phyloP scores from a whole-genome alignment of 2,888 invertebrate species.

The Oxycera nigricornis region DNA sequence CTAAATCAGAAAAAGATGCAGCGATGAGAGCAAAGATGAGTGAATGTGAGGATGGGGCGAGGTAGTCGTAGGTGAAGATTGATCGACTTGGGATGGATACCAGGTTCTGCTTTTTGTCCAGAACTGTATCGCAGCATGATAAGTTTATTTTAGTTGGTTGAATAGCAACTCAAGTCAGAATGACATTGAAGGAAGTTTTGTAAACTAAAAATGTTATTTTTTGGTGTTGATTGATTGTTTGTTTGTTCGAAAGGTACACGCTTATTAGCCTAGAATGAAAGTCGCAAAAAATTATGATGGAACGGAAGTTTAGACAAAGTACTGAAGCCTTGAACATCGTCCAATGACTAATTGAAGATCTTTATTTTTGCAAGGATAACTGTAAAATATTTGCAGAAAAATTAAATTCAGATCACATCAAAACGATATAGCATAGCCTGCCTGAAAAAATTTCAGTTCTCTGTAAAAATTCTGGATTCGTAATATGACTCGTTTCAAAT shows the following conservation, averaged over 20 bases:
- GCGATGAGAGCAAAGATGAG: background rate
- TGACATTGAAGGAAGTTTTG: constrained; percentile 9
- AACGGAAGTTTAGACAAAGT: no score
- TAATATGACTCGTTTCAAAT: no score
- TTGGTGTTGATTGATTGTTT: background rate
- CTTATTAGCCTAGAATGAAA: background rate
- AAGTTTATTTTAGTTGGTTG: constrained; percentile 15
- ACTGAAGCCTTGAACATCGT: no score
- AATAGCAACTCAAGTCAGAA: background rate
- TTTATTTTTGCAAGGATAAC: no score
- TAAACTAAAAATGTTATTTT: background rate
- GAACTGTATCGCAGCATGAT: background rate
- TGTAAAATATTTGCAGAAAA: no score
- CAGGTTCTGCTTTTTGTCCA: background rate
- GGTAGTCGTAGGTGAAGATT: background rate
- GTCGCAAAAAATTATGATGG: background rate
- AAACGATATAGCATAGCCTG: no score
- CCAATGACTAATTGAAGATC: no score
- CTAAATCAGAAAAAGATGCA: background rate
- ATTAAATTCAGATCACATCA: no score
- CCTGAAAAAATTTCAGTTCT: no score
- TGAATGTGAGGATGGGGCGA: background rate
- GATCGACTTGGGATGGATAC: background rate
- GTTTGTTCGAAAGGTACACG: background rate
- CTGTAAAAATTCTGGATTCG: no score